Base-by-base conservation (phyloP, 1,140 invertebrate species). In the Ctenoplectra terminalis region DNA sequence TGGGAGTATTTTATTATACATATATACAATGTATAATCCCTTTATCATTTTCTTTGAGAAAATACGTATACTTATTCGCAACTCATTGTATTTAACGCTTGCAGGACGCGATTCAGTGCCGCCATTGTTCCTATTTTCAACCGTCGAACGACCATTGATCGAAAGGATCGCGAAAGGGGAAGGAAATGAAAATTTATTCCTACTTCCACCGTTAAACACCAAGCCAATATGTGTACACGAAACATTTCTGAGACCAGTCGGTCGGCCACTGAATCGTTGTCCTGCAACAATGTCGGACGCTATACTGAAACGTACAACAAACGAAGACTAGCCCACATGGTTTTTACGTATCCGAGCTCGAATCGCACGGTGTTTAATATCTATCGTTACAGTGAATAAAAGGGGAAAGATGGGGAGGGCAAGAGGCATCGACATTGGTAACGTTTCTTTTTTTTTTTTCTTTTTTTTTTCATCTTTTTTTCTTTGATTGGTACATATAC, bases 61-160 rank as follows among this genome's bases (percentile, higher is more conserved):
- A 90, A 90, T 89, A 89, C 88, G 82, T 89, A 87, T 89, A 90
- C 85, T 86, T 88, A 86, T 87, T 83, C 75, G 83, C 76, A 80
- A 87, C 82, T 78, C 29, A 56, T 74, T 85, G 83, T 67, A 80
- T 56, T 72, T 86, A 54, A 86, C 75, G 50, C 66, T 56, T 50
- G 56, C 29, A 61, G 17, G 40, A 20, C 29, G 31, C n/a, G 73
- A 78, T 70, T 82, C 50, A 61, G 20, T 43, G 52, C 72, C 61
- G 61, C 52, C 29, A 31, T 31, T 26, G 26, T 54, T 40, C 63
- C 40, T 15, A 23, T 37, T 63, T 7, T 9, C n/a, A 60, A 37
- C 20, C 23, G 76, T 74, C 26, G 17, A 5, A 31, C 20, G 9
- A 40, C 20, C 26, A 56, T 3, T 6, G 61, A 4, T 37, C 29